These are phyloP conservation scores for Monoplex corrugatus DNA, from an alignment of 2,888 invertebrate genomes.

Conservation along the genomic window DNA sequence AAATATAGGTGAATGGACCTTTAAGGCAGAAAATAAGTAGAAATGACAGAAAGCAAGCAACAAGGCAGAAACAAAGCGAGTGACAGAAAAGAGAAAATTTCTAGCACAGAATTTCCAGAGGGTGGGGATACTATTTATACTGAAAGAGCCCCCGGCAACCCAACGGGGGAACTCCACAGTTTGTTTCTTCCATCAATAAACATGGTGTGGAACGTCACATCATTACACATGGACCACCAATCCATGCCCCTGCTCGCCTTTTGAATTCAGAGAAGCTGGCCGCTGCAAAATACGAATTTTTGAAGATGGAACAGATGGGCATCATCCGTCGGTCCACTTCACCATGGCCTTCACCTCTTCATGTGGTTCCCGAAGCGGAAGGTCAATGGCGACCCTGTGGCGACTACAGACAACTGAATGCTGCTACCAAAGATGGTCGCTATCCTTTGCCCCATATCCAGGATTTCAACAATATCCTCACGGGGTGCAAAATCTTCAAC, in stretches of 20 bases:
- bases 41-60: too few relatives aligned
- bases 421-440: constrained; percentile 48
- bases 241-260: constrained; percentile 68
- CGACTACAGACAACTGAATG: constrained; percentile 51
- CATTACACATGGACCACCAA: constrained; percentile 72
- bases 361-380: constrained; percentile 77
- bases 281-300: constrained; percentile 70
- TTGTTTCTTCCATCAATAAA: constrained; percentile 32
- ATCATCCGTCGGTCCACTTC: constrained; percentile 81
- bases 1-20: too few relatives aligned
- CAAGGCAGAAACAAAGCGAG: too few relatives aligned
- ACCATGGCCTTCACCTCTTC: constrained; percentile 69
- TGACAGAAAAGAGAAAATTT: too few relatives aligned
- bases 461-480: constrained; percentile 51
- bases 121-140: too few relatives aligned
- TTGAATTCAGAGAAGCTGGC: constrained; percentile 73
- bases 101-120: too few relatives aligned
- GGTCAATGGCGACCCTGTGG: constrained; percentile 60
- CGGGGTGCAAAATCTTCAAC: constrained; percentile 57
- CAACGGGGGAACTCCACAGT: constrained; percentile 42
- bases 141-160: too few relatives aligned
- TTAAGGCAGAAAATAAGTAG: too few relatives aligned
- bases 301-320: constrained; percentile 65
- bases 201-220: constrained; percentile 47
- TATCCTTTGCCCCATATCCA: constrained; percentile 57